Evolutionary conservation across 2,113 vertebrate species (phyloP).

Genomic region (Xiphophorus hellerii): DNA sequence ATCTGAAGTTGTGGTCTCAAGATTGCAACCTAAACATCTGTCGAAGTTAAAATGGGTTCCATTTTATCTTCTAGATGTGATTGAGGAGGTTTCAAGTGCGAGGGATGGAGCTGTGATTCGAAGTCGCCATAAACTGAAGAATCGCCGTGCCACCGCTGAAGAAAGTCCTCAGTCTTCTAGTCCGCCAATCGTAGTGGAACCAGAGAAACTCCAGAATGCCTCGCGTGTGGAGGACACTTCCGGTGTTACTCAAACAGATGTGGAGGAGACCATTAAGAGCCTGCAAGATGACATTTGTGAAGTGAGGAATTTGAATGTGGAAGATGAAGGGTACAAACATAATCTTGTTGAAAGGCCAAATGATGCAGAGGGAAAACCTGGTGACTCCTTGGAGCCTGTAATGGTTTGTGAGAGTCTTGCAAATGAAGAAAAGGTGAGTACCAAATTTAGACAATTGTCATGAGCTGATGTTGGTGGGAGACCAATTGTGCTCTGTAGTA

Average conservation of each 20-base stretch:
- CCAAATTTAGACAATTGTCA: not conserved
- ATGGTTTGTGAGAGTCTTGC: not conserved
- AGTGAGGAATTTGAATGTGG: not conserved
- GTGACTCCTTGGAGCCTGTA: conserved; percentile 3
- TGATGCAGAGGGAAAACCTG: conserved; percentile 15
- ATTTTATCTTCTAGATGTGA: conserved; percentile 27
- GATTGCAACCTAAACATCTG: not conserved
- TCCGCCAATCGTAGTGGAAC: not conserved
- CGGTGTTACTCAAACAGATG: not conserved
- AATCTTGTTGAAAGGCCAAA: not conserved
- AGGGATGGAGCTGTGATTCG: conserved; percentile 7
- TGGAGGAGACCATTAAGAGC: conserved; percentile 2
- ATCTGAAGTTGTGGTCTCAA: not conserved
- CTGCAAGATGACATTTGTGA: not conserved
- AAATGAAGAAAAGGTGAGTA: conserved; percentile 4
- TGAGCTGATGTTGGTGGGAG: not conserved
- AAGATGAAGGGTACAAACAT: not conserved
- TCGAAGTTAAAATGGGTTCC: not conserved
- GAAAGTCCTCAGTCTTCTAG: not conserved
- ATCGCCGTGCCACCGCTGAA: conserved; percentile 22
- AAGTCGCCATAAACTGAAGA: conserved; percentile 26
- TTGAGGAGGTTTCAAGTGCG: conserved; percentile 23
- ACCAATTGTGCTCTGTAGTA: no score
- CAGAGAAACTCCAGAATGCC: not conserved
- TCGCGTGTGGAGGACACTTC: not conserved